Conservation (phyloP, 2,888 invertebrate genomes). For the Allolobophora icterica region DNA sequence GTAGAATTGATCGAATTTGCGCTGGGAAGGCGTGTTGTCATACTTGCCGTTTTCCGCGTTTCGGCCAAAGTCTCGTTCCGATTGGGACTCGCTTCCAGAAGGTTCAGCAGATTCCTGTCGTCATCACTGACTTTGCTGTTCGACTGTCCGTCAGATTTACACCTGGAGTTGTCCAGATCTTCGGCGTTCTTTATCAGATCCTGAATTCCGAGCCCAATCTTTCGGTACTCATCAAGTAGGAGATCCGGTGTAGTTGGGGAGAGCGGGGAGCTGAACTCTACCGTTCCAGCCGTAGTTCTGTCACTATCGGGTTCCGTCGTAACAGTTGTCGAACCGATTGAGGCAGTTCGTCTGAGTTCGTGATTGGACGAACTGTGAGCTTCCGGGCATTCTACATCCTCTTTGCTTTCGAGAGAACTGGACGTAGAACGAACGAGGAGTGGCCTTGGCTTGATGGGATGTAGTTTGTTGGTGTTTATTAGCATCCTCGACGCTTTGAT, state of each 20-base stretch:
- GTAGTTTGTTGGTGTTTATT: background rate
- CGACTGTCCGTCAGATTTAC: background rate
- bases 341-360: background rate
- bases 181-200: background rate
- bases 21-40: background rate
- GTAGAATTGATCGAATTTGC: background rate
- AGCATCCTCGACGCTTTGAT: background rate
- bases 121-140: background rate
- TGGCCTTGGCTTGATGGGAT: background rate
- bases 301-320: background rate
- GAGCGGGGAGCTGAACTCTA: background rate
- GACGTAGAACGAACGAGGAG: background rate
- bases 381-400: background rate
- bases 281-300: background rate
- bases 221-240: constrained; percentile 22
- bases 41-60: background rate
- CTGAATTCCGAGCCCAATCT: background rate
- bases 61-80: background rate
- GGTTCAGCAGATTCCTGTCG: background rate
- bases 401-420: background rate
- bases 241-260: background rate
- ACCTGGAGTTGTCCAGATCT: background rate
- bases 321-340: background rate
- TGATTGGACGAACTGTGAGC: background rate
- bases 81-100: background rate